Evolutionary conservation across 2,888 invertebrate species (phyloP).

Genomic region (Orthosia incerta): DNA sequence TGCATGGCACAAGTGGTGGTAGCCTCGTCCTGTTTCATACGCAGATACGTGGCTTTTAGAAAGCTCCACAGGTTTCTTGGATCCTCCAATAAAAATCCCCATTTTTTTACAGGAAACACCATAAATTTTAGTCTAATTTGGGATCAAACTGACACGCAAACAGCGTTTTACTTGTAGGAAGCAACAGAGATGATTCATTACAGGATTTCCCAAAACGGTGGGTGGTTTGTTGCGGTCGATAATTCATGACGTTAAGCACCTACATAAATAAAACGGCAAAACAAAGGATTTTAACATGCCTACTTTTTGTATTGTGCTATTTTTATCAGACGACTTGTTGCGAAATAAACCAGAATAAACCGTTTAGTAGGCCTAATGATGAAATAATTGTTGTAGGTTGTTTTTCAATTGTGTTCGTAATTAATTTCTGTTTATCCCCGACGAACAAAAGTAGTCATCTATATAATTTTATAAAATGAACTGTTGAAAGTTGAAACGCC

Average conservation of each 20-base stretch:
- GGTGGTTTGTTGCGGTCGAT: conserved; percentile 55
- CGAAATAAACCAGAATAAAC: background rate
- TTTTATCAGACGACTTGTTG: conserved; percentile 19
- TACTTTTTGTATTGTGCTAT: conserved; percentile 10
- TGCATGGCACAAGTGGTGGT: conserved; percentile 18
- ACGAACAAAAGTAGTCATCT: background rate
- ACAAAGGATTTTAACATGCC: conserved; percentile 39
- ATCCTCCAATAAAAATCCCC: background rate
- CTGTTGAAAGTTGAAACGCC: background rate
- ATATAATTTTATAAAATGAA: background rate
- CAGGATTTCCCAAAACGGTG: conserved; percentile 59
- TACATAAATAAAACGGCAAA: conserved; percentile 35
- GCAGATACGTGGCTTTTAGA: background rate
- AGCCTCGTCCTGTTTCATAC: conserved; percentile 17
- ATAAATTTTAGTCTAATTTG: conserved; percentile 31
- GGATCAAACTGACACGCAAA: conserved; percentile 31
- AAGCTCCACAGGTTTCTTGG: background rate
- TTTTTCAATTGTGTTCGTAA: background rate
- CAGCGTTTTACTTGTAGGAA: conserved; percentile 31
- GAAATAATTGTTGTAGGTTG: background rate
- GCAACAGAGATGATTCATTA: conserved; percentile 57
- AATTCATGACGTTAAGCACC: conserved; percentile 46
- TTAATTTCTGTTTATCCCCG: background rate
- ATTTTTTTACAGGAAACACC: conserved; percentile 2
- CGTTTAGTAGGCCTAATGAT: background rate